Base-by-base conservation (phyloP, 2,113 vertebrate genomes). In the Cavia aperea region DNA sequence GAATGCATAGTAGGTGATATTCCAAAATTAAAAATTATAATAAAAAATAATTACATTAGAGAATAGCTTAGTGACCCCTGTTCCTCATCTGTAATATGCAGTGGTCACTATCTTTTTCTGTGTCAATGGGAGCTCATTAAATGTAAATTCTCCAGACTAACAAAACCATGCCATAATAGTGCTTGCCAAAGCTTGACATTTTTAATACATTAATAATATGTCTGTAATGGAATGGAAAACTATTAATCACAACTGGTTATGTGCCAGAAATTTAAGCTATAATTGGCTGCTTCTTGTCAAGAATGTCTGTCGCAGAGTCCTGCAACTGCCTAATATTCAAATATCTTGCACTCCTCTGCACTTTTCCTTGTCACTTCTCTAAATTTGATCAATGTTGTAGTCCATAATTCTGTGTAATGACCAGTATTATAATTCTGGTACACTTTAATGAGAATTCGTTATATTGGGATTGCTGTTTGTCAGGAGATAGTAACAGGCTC, bases 201-300 rank as follows among this genome's bases (percentile, higher is more conserved):
- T 98, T 98, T 98, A 98, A 98, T 98, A 98, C 96, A 97, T 98
- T 98, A 98, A 98, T 98, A 98, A 98, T 98, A 98, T 97, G 98
- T 98, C 97, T 98, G 97, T 98, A 98, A 98, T 96, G 97, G 97
- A 98, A 98, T 98, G 97, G 97, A 97, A 98, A 98, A 97, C 97
- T 98, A 98, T 98, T 99, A 99, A 99, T 98, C 98, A 98, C 97
- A 97, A 97, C 97, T 98, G 97, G 98, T 98, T 97, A 95, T 94
- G 96, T 98, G 98, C 97, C 98, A 98, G 97, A 97, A 98, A 98
- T 98, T 98, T 97, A 97, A 97, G 97, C 92, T 97, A 97, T 99
- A 98, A 98, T 98, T 99, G 98, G 98, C 98, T 98, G 97, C 97
- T 97, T 97, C 97, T 98, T 98, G 98, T 98, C 98, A 98, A 97